These are phyloP conservation scores for Tribolium castaneum DNA, from an alignment of 1,140 invertebrate species.

Conservation along the genomic window DNA sequence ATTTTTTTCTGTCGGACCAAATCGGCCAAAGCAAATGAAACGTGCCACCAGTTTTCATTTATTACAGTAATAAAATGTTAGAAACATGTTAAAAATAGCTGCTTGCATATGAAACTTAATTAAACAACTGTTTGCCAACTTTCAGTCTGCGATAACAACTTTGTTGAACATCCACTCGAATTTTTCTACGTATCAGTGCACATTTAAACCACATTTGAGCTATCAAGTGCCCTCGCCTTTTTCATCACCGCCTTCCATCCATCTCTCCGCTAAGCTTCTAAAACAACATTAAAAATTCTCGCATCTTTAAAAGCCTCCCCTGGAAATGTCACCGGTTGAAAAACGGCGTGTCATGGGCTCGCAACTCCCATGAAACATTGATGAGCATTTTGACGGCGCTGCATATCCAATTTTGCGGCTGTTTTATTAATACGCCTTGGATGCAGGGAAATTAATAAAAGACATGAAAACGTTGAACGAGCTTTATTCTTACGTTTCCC, in stretches of 20 bases:
- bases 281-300: conserved; percentile 20
- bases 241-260: background rate
- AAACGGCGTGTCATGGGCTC: conserved; percentile 20
- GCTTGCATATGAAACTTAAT: no score
- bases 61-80: no score
- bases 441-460: conserved; percentile 1
- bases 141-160: no score
- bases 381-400: conserved; percentile 41
- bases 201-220: background rate
- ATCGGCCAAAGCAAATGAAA: no score
- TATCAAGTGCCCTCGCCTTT: background rate
- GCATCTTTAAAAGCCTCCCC: conserved; percentile 7
- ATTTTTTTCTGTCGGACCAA: no score
- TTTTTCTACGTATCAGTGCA: no score
- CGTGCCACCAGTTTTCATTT: no score
- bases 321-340: conserved; percentile 24
- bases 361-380: conserved; percentile 37
- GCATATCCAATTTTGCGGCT: conserved; percentile 37
- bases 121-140: no score
- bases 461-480: background rate
- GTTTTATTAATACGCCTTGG: conserved; percentile 15
- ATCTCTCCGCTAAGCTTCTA: conserved; percentile 6
- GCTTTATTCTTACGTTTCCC: background rate
- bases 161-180: no score
- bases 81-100: no score